phyloP scores from a whole-genome alignment of 2,113 vertebrate genomes.

The Ceuthmochares aereus region DNA sequence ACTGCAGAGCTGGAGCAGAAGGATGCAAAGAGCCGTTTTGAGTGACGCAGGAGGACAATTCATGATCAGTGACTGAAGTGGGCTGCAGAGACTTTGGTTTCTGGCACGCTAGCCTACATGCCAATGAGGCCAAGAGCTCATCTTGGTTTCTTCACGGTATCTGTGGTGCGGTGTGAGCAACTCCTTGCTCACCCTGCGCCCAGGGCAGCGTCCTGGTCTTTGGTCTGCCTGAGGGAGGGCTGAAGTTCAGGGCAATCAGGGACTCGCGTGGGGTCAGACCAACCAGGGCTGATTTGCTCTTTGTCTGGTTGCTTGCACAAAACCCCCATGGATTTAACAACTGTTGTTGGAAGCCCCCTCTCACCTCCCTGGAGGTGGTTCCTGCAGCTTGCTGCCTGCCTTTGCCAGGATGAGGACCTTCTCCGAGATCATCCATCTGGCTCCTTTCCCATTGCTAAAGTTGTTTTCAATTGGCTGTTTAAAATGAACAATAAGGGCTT shows the following conservation, averaged over 20 bases:
- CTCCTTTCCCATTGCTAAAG: neutral
- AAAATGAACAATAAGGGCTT: neutral
- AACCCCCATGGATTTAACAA: neutral
- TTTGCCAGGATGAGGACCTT: neutral
- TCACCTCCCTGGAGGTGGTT: neutral
- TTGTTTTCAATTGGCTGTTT: accelerated
- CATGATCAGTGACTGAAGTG: accelerated
- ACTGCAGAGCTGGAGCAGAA: neutral
- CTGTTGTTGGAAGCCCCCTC: neutral
- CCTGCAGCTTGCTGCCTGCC: neutral
- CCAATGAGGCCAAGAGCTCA: neutral
- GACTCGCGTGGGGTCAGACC: accelerated
- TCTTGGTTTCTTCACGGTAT: accelerated
- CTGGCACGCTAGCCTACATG: neutral
- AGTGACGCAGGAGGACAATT: neutral
- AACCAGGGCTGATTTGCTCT: neutral
- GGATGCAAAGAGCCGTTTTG: neutral
- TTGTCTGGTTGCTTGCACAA: accelerated
- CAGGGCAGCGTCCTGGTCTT: neutral
- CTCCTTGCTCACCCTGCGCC: neutral
- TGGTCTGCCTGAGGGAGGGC: neutral
- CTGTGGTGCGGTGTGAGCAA: accelerated
- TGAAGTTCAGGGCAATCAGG: neutral
- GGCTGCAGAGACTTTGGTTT: neutral
- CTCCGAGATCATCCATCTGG: accelerated